Conservation (phyloP, 1,140 invertebrate species). For the Portunus trituberculatus region DNA sequence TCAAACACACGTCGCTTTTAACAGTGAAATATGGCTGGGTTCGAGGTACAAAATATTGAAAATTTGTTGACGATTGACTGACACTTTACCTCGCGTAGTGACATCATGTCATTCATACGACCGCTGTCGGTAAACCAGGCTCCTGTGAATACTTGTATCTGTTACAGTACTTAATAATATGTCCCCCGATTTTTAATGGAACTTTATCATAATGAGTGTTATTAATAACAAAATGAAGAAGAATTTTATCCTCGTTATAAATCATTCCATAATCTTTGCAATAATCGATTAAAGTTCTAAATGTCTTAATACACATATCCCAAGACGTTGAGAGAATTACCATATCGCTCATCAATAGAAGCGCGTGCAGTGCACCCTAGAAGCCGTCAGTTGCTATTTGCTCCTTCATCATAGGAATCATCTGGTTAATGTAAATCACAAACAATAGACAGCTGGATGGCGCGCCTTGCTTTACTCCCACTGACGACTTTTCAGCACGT, state of each 20-base stretch:
- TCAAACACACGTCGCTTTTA: too few species aligned
- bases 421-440: constrained; percentile 30
- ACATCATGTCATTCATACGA: constrained; percentile 32
- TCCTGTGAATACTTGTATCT: constrained; percentile 18
- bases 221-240: background rate
- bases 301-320: background rate
- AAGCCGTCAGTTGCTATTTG: constrained; percentile 8
- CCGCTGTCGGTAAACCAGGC: constrained; percentile 32
- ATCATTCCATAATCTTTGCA: too few species aligned
- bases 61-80: constrained; percentile 43
- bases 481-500: background rate
- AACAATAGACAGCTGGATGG: constrained; percentile 18
- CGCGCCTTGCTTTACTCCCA: constrained; percentile 1
- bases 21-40: background rate
- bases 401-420: background rate
- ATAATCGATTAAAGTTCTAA: background rate
- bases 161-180: constrained; percentile 9
- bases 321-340: background rate
- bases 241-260: background rate
- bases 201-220: background rate
- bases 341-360: background rate
- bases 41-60: constrained; percentile 37
- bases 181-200: background rate
- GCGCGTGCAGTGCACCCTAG: background rate
- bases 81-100: background rate